A percentile compares a stretch with the other conserved stretches of the same genome.
These are phyloP conservation scores for Helicoverpa zea DNA, from an alignment of 1,140 invertebrate species.

Conservation along the genomic window DNA sequence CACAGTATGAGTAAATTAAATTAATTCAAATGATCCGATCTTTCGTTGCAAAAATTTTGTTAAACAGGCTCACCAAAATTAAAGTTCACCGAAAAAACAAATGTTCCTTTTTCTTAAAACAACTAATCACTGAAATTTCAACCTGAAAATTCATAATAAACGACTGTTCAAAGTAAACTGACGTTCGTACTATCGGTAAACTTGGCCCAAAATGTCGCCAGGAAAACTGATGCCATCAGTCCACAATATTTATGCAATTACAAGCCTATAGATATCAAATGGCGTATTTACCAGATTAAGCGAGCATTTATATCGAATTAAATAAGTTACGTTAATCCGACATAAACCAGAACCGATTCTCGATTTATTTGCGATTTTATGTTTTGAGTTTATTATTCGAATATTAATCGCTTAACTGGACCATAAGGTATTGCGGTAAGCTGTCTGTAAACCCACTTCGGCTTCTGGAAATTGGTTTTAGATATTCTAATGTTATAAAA, in stretches of 20 bases:
- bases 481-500: too few relatives aligned
- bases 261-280: conserved; percentile 1
- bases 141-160: too few relatives aligned
- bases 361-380: conserved; percentile 11
- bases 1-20: too few relatives aligned
- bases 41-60: too few relatives aligned
- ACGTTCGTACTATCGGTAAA: too few relatives aligned
- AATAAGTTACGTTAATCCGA: conserved; percentile 17
- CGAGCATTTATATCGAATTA: conserved; percentile 29
- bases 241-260: conserved; percentile 13
- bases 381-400: background rate
- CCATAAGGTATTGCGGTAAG: background rate
- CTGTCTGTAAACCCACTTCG: conserved; percentile 9
- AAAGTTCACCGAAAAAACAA: too few relatives aligned
- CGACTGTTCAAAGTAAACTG: too few relatives aligned
- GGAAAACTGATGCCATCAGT: background rate
- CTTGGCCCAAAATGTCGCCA: background rate
- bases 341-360: background rate
- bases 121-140: too few relatives aligned
- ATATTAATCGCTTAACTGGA: conserved; percentile 21
- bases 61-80: too few relatives aligned
- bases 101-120: too few relatives aligned
- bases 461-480: background rate
- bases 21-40: too few relatives aligned
- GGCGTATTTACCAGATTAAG: conserved; percentile 2